Base-by-base conservation (phyloP, 2,113 vertebrate genomes). In the Dissostichus mawsoni region DNA sequence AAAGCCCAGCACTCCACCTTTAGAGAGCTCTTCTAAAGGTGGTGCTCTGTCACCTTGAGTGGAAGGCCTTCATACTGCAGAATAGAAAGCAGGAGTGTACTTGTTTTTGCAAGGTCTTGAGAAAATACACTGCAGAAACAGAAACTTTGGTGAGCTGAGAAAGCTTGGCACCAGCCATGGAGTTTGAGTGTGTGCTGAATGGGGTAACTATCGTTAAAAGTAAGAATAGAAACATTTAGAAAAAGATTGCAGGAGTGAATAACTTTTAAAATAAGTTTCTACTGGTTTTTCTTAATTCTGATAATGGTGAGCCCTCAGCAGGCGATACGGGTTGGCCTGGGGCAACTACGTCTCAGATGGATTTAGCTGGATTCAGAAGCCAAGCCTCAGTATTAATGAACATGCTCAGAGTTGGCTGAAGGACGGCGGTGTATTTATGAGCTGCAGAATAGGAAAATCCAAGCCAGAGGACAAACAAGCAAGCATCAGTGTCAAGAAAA, bases 11-110 rank as follows among this genome's bases (percentile, higher is more conserved):
- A 14, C 78, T 72, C 45, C 0, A n/a, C 51, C 25, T 48, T 12
- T 51, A 53, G 53, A 48, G 51, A 57, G 63, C 23, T 72, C 61
- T 23, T 77, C 11, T 64, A 62, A 74, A 80, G 62, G 73, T 67
- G 55, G 16, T 76, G 66, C 67, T 23, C 67, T 69, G 65, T 87
- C 57, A 84, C 65, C 75, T 82, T 69, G 78, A 79, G 56, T 63
- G 20, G 14, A 75, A 50, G 29, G n/a, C 33, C 36, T 57, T 55
- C 57, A 50, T 55, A 56, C 18, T 53, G 45, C 68, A 13, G 8
- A 70, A 44, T 3, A 48, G 9, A 77, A 48, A n/a, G 10, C 53
- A 59, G 5, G 9, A 18, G 20, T 44, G 56, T 33, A 11, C 41
- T 4, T 17, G 58, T 67, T 73, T 55, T 71, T 64, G 72, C 75